A percentile compares a stretch with the other conserved stretches of the same genome.
Conservation (phyloP, 2,113 vertebrate genomes). For the cat (Felis catus) region F.catus_Fca126_mat1.0 CM031412.1:232507501-232508000, state of each 20-base stretch:
- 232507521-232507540: not conserved
- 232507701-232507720: not conserved
- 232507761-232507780: not conserved
- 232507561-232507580: not conserved
- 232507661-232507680: not conserved
- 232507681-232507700: not conserved
- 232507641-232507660: too few relatives aligned
- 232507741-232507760: not conserved
- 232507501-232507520: not conserved
- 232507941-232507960: not conserved
- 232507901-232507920: not conserved
- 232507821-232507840: not conserved
- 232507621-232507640: not conserved
- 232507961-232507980: not conserved
- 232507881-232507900: not conserved
- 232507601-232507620: not conserved
- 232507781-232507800: not conserved
- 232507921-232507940: not conserved
- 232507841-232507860: not conserved
- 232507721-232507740: not conserved
- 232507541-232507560: not conserved
- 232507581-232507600: not conserved
- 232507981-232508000: not conserved
- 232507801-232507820: not conserved
- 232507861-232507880: not conserved